Percentiles rank a stretch among this genome's conserved stretches.
These are phyloP conservation scores for Omphaloscelis lunosa DNA, from an alignment of 2,888 invertebrate species.

Conservation along the genomic window DNA sequence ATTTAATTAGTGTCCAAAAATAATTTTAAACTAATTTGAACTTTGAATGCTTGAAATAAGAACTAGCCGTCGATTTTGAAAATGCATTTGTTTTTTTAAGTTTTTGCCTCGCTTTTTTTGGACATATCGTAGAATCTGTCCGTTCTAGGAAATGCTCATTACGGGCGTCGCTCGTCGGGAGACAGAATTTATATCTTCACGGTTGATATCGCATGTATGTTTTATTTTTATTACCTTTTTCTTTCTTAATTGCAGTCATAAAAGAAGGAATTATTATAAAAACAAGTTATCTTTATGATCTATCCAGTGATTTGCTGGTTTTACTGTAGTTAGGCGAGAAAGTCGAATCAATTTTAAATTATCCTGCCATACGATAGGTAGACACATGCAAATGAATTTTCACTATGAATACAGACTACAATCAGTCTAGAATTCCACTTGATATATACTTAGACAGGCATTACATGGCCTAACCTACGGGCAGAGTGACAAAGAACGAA, in stretches of 20 bases:
- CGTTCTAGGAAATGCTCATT: conserved; percentile 84
- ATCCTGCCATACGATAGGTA: not conserved
- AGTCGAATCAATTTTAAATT: not conserved
- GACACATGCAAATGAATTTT: conserved; percentile 32
- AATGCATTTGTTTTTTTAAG: conserved; percentile 36
- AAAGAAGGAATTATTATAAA: conserved; percentile 37
- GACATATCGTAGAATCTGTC: conserved; percentile 72
- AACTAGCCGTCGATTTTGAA: not conserved
- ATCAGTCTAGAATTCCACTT: conserved; percentile 44
- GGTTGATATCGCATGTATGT: conserved; percentile 39
- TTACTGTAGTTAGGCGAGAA: conserved; percentile 5
- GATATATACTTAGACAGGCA: conserved; percentile 47
- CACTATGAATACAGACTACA: conserved; percentile 43
- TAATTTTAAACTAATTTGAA: conserved; percentile 23
- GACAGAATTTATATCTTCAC: conserved; percentile 58
- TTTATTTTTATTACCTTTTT: conserved; percentile 54
- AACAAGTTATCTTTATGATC: conserved; percentile 19
- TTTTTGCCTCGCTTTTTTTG: conserved; percentile 71
- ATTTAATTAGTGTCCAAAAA: not conserved
- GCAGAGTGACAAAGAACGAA: conserved; percentile 67
- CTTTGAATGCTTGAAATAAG: conserved; percentile 24
- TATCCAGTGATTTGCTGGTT: conserved; percentile 8
- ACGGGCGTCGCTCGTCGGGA: conserved; percentile 58
- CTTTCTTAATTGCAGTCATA: conserved; percentile 51
- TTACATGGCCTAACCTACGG: conserved; percentile 57